Conservation (phyloP, 2,888 invertebrate species). For the Drosophila stalkeri region DNA sequence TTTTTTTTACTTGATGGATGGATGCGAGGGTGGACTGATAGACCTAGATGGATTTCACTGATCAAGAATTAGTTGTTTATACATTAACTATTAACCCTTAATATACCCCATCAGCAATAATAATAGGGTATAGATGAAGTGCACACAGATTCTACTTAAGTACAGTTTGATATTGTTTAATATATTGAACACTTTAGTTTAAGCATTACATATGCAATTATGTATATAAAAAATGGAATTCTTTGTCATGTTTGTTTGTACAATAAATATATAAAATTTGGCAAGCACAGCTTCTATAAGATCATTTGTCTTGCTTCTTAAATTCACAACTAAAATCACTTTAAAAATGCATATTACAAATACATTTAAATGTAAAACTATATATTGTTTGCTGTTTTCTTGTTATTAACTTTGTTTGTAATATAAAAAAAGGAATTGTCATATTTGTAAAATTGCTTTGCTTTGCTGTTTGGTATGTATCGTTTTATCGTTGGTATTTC, state of each 20-base stretch:
- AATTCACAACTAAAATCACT: slow-evolving; percentile 61
- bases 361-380: slow-evolving; percentile 28
- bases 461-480: slow-evolving; percentile 82
- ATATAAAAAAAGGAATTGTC: slow-evolving; percentile 42
- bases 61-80: not conserved
- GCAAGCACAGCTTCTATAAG: slow-evolving; percentile 82
- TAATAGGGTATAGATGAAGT: not conserved
- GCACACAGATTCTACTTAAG: not conserved
- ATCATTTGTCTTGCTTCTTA: slow-evolving; percentile 53
- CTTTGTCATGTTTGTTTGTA: slow-evolving; percentile 69
- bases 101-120: not conserved
- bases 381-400: slow-evolving; percentile 28
- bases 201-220: slow-evolving; percentile 42
- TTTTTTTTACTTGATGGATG: not conserved
- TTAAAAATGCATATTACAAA: slow-evolving; percentile 32
- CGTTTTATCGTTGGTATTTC: slow-evolving; percentile 83
- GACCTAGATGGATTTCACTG: not conserved
- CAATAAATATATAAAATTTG: slow-evolving; percentile 77
- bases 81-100: not conserved
- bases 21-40: not conserved
- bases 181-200: slow-evolving; percentile 66
- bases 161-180: slow-evolving; percentile 16
- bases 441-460: slow-evolving; percentile 60
- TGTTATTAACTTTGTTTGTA: slow-evolving; percentile 18
- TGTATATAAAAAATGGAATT: slow-evolving; percentile 68